These are phyloP conservation scores for Maccullochella peelii DNA, from an alignment of 2,113 vertebrate species.

Conservation along the genomic window DNA sequence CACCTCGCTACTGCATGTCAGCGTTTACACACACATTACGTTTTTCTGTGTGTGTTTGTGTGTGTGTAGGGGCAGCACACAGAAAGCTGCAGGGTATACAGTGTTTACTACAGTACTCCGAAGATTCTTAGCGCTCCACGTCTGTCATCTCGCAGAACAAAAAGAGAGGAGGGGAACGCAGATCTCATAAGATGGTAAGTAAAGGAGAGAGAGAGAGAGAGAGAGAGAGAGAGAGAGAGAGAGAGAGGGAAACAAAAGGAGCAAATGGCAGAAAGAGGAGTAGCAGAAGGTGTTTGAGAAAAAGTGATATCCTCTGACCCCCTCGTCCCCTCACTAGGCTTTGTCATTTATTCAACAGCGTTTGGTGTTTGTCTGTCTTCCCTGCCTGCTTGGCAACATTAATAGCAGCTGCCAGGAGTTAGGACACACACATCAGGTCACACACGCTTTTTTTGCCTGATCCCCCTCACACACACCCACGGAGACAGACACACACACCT, in stretches of 20 bases:
- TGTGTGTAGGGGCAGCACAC: background rate
- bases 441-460: background rate
- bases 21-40: background rate
- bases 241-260: constrained; percentile 18
- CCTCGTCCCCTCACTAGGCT: background rate
- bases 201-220: background rate
- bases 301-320: constrained; percentile 23
- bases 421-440: constrained; percentile 28
- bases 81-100: background rate
- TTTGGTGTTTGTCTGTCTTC: background rate
- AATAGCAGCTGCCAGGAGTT: constrained; percentile 28
- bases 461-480: background rate
- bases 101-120: background rate
- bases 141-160: constrained; percentile 25
- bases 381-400: background rate
- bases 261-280: constrained; percentile 3
- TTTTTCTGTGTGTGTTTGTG: background rate
- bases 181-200: background rate
- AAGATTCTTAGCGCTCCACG: constrained; percentile 10
- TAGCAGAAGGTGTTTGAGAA: background rate
- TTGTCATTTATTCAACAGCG: constrained; percentile 37
- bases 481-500: background rate
- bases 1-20: constrained; percentile 3
- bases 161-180: constrained; percentile 24
- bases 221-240: background rate